phyloP scores from a whole-genome alignment of 1,140 invertebrate genomes.

The Drosophila eugracilis region DNA sequence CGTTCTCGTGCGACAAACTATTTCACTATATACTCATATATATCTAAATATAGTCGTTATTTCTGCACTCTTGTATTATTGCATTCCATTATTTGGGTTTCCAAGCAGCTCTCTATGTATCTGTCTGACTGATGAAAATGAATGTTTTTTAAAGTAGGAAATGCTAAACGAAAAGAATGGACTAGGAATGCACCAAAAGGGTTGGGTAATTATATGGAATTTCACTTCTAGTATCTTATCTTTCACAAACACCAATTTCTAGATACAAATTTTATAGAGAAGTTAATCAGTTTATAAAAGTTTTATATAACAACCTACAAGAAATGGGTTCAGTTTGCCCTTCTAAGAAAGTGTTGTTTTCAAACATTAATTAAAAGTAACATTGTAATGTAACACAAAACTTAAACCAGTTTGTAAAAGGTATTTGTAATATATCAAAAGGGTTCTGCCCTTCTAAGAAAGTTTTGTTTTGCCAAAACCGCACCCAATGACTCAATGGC shows the following conservation, averaged over 20 bases:
- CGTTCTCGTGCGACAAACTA: constrained; percentile 55
- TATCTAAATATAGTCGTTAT: neutral
- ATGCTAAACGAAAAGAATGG: constrained; percentile 54
- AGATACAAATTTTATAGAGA: too few species aligned
- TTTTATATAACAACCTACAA: too few species aligned
- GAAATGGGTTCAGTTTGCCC: too few species aligned
- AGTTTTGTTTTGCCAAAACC: neutral
- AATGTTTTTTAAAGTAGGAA: constrained; percentile 84
- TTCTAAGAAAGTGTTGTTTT: too few species aligned
- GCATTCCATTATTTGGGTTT: constrained; percentile 35
- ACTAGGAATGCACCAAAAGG: constrained; percentile 34
- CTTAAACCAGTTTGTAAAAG: neutral
- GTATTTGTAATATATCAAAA: constrained; percentile 14
- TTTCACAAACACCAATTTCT: too few species aligned
- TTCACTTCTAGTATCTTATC: constrained; percentile 4
- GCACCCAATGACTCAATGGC: constrained; percentile 23
- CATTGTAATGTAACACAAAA: neutral
- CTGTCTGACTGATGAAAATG: constrained; percentile 74
- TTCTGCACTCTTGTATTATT: constrained; percentile 49
- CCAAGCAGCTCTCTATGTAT: constrained; percentile 23
- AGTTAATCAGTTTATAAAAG: too few species aligned
- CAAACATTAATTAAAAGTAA: too few species aligned
- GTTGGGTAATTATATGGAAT: constrained; percentile 15
- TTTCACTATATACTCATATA: constrained; percentile 20
- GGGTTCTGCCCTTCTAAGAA: constrained; percentile 9